A percentile compares a stretch with the other conserved stretches of the same genome.
Evolutionary conservation across 2,888 invertebrate genomes (phyloP).

Genomic region (Drosophila lutescens): DNA sequence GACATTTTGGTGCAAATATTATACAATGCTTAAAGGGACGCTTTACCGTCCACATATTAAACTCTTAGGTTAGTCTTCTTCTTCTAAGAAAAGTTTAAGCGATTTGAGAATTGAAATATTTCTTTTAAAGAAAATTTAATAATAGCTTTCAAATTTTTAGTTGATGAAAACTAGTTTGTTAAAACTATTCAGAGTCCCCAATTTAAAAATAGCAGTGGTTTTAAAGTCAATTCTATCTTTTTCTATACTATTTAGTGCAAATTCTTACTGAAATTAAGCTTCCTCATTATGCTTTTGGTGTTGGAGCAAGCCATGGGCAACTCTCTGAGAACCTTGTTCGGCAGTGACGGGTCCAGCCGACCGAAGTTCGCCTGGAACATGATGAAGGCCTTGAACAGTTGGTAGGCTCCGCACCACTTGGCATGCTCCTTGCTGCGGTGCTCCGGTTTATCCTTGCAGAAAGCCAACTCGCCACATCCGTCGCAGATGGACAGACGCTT

Average conservation of each 20-base stretch:
- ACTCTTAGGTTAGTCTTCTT: too few relatives aligned
- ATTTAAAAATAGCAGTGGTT: too few relatives aligned
- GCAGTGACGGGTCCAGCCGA: conserved; percentile 86
- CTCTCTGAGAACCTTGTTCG: conserved; percentile 84
- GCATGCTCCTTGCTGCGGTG: conserved; percentile 86
- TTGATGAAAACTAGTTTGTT: too few relatives aligned
- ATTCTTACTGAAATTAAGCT: conserved; percentile 71
- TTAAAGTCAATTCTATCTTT: too few relatives aligned
- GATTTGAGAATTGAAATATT: too few relatives aligned
- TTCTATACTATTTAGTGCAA: background rate
- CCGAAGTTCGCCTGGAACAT: conserved; percentile 87
- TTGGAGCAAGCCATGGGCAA: conserved; percentile 70
- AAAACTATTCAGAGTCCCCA: too few relatives aligned
- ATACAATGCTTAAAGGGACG: too few relatives aligned
- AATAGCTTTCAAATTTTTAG: too few relatives aligned
- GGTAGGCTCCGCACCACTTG: conserved; percentile 87
- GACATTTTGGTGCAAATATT: too few relatives aligned
- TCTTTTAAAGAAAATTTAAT: too few relatives aligned
- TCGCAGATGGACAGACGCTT: conserved; percentile 85
- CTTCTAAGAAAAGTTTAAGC: too few relatives aligned
- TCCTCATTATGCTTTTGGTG: conserved; percentile 76
- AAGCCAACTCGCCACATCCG: conserved; percentile 87
- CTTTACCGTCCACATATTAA: too few relatives aligned
- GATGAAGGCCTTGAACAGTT: conserved; percentile 87
- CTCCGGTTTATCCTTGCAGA: conserved; percentile 85